phyloP scores from a whole-genome alignment of 2,797 vertebrate species.

The Rhinatrema bivittatum region DNA sequence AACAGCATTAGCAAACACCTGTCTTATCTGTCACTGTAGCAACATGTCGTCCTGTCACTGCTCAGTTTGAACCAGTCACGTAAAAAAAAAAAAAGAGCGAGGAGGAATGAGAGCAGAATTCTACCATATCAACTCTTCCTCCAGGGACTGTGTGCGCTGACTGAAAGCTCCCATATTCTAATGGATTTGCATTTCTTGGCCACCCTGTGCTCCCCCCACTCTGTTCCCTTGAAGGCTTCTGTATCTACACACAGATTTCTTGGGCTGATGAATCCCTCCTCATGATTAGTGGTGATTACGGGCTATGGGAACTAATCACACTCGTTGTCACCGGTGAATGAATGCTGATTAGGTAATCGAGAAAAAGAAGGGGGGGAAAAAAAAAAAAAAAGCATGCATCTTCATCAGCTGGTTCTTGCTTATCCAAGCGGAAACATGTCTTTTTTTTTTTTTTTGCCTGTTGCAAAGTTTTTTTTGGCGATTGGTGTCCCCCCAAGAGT shows the following conservation, averaged over 20 bases:
- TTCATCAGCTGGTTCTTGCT: slow-evolving; percentile 27
- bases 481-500: too few species aligned
- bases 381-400: slow-evolving; percentile 22
- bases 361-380: slow-evolving; percentile 23
- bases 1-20: too few species aligned
- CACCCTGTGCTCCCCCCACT: too few species aligned
- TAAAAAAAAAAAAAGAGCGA: too few species aligned
- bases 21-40: too few species aligned
- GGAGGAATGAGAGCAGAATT: too few species aligned
- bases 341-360: slow-evolving; percentile 41
- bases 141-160: too few species aligned
- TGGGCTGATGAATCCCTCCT: slow-evolving; percentile 34
- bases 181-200: too few species aligned
- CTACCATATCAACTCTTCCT: too few species aligned
- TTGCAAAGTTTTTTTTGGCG: background rate
- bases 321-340: slow-evolving; percentile 23
- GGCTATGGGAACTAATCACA: slow-evolving; percentile 30
- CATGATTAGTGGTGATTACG: slow-evolving; percentile 39
- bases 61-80: too few species aligned
- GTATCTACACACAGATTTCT: slow-evolving; percentile 30
- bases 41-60: too few species aligned
- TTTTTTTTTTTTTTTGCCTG: fast-evolving
- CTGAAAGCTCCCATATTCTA: too few species aligned
- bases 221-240: slow-evolving; percentile 6
- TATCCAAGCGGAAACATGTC: slow-evolving; percentile 1